Base-by-base conservation (phyloP, 2,113 vertebrate genomes). In the Budorcas taxicolor region DNA sequence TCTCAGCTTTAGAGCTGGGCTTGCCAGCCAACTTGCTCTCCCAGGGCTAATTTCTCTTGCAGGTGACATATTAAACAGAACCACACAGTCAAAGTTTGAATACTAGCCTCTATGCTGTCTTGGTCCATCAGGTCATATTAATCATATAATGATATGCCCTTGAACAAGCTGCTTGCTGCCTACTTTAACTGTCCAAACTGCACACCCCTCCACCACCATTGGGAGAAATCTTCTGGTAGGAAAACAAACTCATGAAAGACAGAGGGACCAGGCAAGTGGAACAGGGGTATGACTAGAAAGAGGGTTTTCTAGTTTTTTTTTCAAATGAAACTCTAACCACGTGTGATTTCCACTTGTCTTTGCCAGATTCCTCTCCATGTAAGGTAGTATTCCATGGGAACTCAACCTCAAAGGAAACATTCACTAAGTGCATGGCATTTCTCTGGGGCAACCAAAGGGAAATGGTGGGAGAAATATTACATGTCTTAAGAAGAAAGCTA, bases 11-110 rank as follows among this genome's bases (percentile, higher is more conserved):
- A 81, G 60, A 86, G 33, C 19, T 21, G 25, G 40, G 19, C 52
- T 12, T 3, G 6, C 31, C 87, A 67, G 50, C 62, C 62, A 45
- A 33, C 2, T 74, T 92, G n/a, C 19, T 76, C 17, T 81, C 40
- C n/a, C 40, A 55, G 45, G 25, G 52, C 33, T 91, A 76, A 52
- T 89, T 92, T 88, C 43, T 94, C 74, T 87, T 80, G 21, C 10
- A 81, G 40, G 55, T 85, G 87, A 86, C 71, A 74, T 5, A 57
- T 58, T 86, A 92, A 82, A 90, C 60, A 94, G 64, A 94, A 89
- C 90, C n/a, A 82, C 13, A 33, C 0, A 78, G 45, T 87, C 45
- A 15, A 78, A 67, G 43, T 93, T 64, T 88, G 76, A 91, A 74
- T 78, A 78, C 23, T 21, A 88, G 47, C 74, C 21, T 82, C 76